Evolutionary conservation across 1,140 invertebrate species (phyloP), one percentile per base, ranked within the genome.

Genomic region (Drosophila carrolli): DNA sequence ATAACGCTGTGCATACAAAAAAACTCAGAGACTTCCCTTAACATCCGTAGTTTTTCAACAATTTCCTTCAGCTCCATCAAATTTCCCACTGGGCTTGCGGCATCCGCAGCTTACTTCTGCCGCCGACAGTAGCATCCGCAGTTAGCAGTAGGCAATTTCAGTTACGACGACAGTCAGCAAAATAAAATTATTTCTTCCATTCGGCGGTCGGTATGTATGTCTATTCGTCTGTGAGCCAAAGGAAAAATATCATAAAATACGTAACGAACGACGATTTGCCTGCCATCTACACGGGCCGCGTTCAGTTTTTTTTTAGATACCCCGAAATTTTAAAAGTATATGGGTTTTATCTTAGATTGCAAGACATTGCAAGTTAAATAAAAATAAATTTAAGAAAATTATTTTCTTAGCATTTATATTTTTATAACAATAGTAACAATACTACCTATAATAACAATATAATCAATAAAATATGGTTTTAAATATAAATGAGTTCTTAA

Each of bases 131-230:
- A 16, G 63, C 74, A 77, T 77, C 74, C 73, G 74, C 56, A 59
- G 58, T 74, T 60, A 58, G 61, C 73, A 81, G 73, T 81, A 81
- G 79, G 83, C 83, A 86, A 88, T 86, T 86, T 71, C 63, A 73
- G 83, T 88, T 77, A 83, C 83, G 75, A 83, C 84, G 83, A 80
- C 84, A 83, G 83, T 86, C 83, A 86, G 83, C 83, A 86, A 70
- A 86, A 86, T 86, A 73, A 88, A 86, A 86, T 86, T 62, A 86
- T 88, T 88, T 79, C 76, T 83, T 63, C 73, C 38, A 50, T 43
- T 58, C 41, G 71, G 74, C 35, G 65, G 71, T 37, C 57, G 46
- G 48, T 40, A n/a, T 37, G 41, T 27, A 41, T 48, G 43, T 29
- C 71, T 62, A 47, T 51, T 50, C 55, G 44, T 66, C 68, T 76